Base-by-base conservation (phyloP, 1,140 invertebrate species). In the Lepidurus arcticus region DNA sequence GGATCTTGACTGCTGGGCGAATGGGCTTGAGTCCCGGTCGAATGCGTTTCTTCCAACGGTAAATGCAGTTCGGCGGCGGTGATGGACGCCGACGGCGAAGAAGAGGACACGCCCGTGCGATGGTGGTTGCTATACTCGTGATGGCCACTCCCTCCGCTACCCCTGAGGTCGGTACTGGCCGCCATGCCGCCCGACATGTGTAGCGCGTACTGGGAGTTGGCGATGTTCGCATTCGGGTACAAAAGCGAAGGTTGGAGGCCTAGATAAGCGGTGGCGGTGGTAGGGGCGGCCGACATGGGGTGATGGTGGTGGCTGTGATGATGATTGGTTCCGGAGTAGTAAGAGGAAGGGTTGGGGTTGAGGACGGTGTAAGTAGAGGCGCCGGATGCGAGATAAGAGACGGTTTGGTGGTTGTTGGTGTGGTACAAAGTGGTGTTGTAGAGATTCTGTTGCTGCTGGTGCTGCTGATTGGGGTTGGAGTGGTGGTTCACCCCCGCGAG, bases 11-110 rank as follows among this genome's bases (percentile, higher is more conserved):
- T 65, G 21, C 21, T 21, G 6, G 53, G 53, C 53, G 53, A 65
- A 16, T 65, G 53, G 53, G 53, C 13, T 21, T 65, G 53, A 9
- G 53, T 65, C 7, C 53, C 53, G 21, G 53, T 3, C 16, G 53
- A 65, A 65, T 65, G 53, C 53, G 53, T 65, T 65, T 21, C 53
- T 13, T 65, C 53, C 53, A 65, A 65, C 53, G 53, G 53, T 65
- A 65, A 65, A 65, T 65, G 53, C 53, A 65, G 21, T 21, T 65
- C 53, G 16, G 53, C n/a, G 8, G 53, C n/a, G 53, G 16, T 65
- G 5, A 65, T 5, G 16, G 53, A 65, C 53, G 21, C 53, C 13
- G 53, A 65, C 53, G 13, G 21, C 8, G 53, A 21, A n/a, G 53
- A 65, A 13, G 53, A 65, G 6, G 53, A 9, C 53, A n/a, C 53